Base-by-base conservation (phyloP, 1,140 invertebrate genomes). In the Polyergus mexicanus region DNA sequence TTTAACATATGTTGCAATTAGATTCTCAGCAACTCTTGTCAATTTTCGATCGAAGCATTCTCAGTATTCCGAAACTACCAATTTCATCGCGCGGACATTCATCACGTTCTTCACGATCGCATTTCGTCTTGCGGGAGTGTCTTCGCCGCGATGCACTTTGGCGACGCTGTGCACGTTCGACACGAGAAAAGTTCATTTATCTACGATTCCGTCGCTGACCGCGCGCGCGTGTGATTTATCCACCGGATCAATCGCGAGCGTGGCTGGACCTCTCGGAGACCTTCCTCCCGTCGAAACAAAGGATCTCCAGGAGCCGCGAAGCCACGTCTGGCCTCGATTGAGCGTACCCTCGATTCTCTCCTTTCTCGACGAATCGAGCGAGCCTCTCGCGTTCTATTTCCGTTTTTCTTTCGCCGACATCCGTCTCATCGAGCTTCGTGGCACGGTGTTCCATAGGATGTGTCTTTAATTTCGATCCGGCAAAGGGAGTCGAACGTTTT, bases 121-220 rank as follows among this genome's bases (percentile, higher is more conserved):
- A 32, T 80, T 51, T 69, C 77, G 63, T 69, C 16, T 47, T 13
- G 25, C 25, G 10, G 13, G 7, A 2, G 13, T 35, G 28, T 35
- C 16, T 25, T 19, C 13, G 35, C 51, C 8, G 7, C 38, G 54
- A 72, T 65, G 25, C n/a, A 84, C 28, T 68, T 75, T 16, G 22
- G 35, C n/a, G 28, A 41, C n/a, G n/a, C 13, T n/a, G 16, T 35
- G 47, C 54, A 84, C 66, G 63, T 84, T 84, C 41, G 41, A 60
- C 68, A 83, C 35, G 71, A n/a, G 66, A 72, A 84, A 86, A 81
- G 69, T 83, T 69, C 60, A 87, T 87, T 87, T 85, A 72, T 85
- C 75, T 85, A 19, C 66, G 41, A 84, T 84, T 84, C 74, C 32
- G 22, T 7, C 66, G 68, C 25, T 81, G 78, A 72, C 51, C 78